A percentile compares a stretch with the other conserved stretches of the same genome.
phyloP scores from a whole-genome alignment of 2,113 vertebrate genomes.

The Himantopus leucocephalus region DNA sequence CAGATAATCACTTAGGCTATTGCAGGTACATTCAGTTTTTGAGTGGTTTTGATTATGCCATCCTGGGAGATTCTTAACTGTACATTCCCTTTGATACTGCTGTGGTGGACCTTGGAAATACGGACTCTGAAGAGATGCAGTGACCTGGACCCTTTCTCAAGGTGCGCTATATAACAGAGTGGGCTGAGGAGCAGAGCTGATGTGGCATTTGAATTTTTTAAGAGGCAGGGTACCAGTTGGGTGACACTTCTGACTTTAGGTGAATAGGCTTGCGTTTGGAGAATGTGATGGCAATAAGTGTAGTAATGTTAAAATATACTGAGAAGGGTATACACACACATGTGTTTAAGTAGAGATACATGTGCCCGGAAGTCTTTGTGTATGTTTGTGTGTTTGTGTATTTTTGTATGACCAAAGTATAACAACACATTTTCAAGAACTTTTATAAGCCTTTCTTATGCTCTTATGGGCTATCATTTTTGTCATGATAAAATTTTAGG shows the following conservation, averaged over 20 bases:
- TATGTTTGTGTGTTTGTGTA: not conserved
- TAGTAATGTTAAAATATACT: not conserved
- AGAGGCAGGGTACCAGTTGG: not conserved
- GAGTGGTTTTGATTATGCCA: not conserved
- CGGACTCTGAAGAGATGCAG: not conserved
- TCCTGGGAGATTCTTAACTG: not conserved
- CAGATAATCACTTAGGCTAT: not conserved
- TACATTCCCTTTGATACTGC: not conserved
- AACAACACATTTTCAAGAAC: not conserved
- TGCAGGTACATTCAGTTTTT: not conserved
- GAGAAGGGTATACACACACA: fast-evolving
- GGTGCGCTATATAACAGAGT: no score
- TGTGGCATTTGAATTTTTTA: not conserved
- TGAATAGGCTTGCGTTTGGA: not conserved
- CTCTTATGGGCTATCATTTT: no score
- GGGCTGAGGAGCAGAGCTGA: not conserved
- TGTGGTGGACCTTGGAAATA: not conserved
- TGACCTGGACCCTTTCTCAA: not conserved
- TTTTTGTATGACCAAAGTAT: not conserved
- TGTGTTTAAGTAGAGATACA: not conserved
- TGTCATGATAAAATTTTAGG: not conserved
- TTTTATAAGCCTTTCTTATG: not conserved
- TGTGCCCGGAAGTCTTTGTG: fast-evolving
- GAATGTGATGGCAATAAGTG: not conserved
- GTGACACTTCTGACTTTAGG: not conserved